A percentile compares a stretch with the other conserved stretches of the same genome.
phyloP scores from a whole-genome alignment of 2,113 vertebrate species.

The Cyanoramphus novaezelandiae region DNA sequence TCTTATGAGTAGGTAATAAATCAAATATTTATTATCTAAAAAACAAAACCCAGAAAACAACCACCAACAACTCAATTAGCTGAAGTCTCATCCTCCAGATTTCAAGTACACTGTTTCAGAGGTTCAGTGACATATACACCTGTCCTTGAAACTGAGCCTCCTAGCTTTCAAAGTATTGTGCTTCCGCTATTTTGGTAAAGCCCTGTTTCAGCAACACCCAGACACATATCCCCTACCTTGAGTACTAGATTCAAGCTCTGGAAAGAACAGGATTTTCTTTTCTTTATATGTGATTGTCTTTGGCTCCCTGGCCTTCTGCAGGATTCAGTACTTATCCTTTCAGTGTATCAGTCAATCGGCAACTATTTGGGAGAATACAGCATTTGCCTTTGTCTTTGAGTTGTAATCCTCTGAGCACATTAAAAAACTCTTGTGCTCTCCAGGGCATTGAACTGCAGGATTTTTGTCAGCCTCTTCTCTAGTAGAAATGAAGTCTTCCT shows the following conservation, averaged over 20 bases:
- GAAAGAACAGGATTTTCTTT: not conserved
- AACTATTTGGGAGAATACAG: not conserved
- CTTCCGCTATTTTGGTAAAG: not conserved
- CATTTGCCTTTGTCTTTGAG: slow-evolving; percentile 8
- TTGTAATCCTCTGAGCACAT: not conserved
- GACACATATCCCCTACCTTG: not conserved
- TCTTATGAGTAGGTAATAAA: not conserved
- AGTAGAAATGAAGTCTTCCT: not conserved
- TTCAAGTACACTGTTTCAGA: not conserved
- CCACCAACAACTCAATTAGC: not conserved
- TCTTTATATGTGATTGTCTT: not conserved
- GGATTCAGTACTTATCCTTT: not conserved
- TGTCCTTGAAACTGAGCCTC: not conserved
- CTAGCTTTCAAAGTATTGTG: not conserved
- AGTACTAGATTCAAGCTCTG: not conserved
- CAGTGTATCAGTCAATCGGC: not conserved
- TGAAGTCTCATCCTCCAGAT: not conserved
- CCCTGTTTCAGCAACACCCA: not conserved
- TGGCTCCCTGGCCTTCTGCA: not conserved
- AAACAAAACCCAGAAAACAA: accelerated
- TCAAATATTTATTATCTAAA: not conserved
- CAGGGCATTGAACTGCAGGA: not conserved
- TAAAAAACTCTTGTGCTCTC: not conserved
- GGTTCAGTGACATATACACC: not conserved
- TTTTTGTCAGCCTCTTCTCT: not conserved